Conservation (phyloP, 92 coral and sea anemone species). For the Meandrina meandrites region DNA sequence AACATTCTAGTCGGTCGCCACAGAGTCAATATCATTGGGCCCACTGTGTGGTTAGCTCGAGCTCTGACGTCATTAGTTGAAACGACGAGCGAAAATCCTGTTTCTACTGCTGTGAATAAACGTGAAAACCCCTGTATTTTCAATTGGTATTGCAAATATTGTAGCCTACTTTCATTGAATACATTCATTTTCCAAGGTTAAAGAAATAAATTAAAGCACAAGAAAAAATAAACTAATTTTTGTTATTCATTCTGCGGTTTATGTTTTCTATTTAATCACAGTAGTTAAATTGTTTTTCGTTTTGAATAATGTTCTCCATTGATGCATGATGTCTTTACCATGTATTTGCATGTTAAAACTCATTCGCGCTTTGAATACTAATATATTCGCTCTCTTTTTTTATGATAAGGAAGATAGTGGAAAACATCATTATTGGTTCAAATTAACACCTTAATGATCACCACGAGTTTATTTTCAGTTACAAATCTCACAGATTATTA, state of each 20-base stretch:
- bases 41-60: background rate
- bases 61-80: slow-evolving; percentile 20
- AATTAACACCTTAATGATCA: slow-evolving; percentile 1
- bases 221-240: background rate
- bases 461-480: background rate
- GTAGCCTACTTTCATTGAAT: background rate
- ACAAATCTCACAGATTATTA: background rate
- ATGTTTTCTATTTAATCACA: background rate
- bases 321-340: background rate
- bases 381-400: slow-evolving; percentile 10
- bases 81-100: background rate
- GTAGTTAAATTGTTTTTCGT: background rate
- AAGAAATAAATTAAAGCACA: background rate
- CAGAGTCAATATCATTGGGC: slow-evolving; percentile 18
- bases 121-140: background rate
- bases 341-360: slow-evolving; percentile 14
- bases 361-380: background rate
- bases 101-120: slow-evolving; percentile 5
- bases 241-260: background rate
- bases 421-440: background rate
- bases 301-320: background rate
- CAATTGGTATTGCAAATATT: slow-evolving; percentile 4
- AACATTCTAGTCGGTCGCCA: background rate
- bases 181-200: slow-evolving; percentile 1
- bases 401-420: background rate